Base-by-base conservation (phyloP, 2,888 invertebrate genomes). In the Lithophane leautieri region DNA sequence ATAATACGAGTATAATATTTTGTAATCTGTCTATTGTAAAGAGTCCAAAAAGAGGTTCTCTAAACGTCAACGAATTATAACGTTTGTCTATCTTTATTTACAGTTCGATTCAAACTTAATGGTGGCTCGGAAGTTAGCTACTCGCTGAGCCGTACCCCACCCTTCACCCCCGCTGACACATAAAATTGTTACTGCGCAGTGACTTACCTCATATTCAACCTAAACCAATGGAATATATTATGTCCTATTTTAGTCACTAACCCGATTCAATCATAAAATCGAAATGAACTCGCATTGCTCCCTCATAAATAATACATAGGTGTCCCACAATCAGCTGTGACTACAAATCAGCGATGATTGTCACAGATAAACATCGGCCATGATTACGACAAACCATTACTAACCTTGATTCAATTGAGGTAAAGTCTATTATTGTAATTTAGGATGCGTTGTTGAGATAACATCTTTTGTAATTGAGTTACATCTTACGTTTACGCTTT, bases 351-450 rank as follows among this genome's bases (percentile, higher is more conserved):
- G 79, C 72, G 68, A 74, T 74, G 79, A 81, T 79, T 71, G 76
- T 81, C 82, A 67, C 75, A 78, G 84, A 82, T 80, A 83, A 81
- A 74, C 82, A 74, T 75, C 72, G 66, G 65, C 83, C 83, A 81
- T 85, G 86, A 89, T 85, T 85, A 81, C 76, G 71, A 78, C 74
- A 85, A 87, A 85, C 82, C 81, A 85, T 85, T 84, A 85, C 52
- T 78, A 79, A 78, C 89, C 89, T 88, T 90, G 87, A 71, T 81
- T 81, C 78, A 78, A 78, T 85, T 70, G 73, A 19, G 67, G 79
- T 73, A 78, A 76, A 79, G 78, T 77, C 40, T 76, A 71, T 71
- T 73, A 83, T 83, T 78, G 60, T 77, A 47, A 82, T 82, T 82
- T 73, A 73, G 68, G 60, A 73, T 70, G 73, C 70, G 73, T 78